Conservation (phyloP, 2,797 vertebrate species). For the Knipowitschia caucasica region DNA sequence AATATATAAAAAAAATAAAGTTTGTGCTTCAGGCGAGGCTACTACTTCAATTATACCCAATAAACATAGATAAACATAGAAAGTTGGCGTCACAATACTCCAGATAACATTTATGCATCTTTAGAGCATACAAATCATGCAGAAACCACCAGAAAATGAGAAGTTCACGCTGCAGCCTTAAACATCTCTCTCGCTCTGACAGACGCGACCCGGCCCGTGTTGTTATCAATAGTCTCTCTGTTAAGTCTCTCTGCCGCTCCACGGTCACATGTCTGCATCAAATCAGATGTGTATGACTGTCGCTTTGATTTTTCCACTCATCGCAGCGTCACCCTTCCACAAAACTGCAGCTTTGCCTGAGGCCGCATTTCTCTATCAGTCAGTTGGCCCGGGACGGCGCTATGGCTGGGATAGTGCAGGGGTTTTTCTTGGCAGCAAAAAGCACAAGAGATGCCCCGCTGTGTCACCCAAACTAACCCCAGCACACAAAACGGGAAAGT, state of each 20-base stretch:
- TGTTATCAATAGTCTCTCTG: conserved; percentile 52
- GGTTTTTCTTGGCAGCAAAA: conserved; percentile 8
- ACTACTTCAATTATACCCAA: too few species aligned
- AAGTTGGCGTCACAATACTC: too few species aligned
- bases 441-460: conserved; percentile 18
- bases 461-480: conserved; percentile 12
- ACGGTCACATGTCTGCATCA: conserved; percentile 46
- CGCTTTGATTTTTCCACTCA: conserved; percentile 70
- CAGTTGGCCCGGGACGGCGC: conserved; percentile 10
- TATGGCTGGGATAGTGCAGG: conserved; percentile 11
- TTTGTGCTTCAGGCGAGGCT: background rate
- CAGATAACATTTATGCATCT: background rate
- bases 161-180: background rate
- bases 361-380: conserved; percentile 22
- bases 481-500: conserved; percentile 27
- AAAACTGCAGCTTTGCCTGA: conserved; percentile 15
- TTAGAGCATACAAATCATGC: background rate
- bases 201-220: conserved; percentile 29
- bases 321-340: conserved; percentile 40
- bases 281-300: conserved; percentile 63
- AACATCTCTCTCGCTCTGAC: conserved; percentile 12
- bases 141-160: background rate
- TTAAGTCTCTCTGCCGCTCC: conserved; percentile 37
- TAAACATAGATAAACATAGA: too few species aligned
- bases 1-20: too few species aligned